Evolutionary conservation across 2,888 invertebrate genomes (phyloP).

Genomic region (Alentia gelatinosa): DNA sequence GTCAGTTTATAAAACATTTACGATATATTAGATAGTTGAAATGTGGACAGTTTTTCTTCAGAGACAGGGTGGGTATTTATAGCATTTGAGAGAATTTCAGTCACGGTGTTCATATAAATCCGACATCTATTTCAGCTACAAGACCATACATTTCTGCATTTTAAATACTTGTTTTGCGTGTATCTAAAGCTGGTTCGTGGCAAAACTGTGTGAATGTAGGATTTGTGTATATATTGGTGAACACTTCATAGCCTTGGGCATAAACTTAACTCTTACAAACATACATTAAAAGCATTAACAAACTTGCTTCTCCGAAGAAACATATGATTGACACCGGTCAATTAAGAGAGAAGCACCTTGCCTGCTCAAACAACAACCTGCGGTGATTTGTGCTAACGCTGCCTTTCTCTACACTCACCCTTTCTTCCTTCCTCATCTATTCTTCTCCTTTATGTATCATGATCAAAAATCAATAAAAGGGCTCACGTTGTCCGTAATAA

Average conservation of each 20-base stretch:
- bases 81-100: too few relatives aligned
- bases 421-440: neutral
- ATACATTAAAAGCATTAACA: slow-evolving; percentile 32
- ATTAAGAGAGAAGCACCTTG: neutral
- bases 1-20: too few relatives aligned
- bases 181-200: neutral
- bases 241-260: slow-evolving; percentile 25
- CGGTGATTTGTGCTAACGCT: neutral
- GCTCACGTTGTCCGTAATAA: neutral
- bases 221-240: neutral
- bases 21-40: too few relatives aligned
- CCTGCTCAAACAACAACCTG: slow-evolving; percentile 2
- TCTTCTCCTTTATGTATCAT: neutral
- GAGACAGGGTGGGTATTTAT: too few relatives aligned
- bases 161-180: too few relatives aligned
- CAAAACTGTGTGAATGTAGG: neutral
- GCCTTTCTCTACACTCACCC: neutral
- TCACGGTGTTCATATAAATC: too few relatives aligned
- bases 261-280: neutral
- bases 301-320: neutral
- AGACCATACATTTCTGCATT: too few relatives aligned
- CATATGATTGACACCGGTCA: neutral
- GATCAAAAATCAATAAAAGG: neutral
- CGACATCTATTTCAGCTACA: too few relatives aligned
- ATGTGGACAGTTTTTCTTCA: too few relatives aligned